Conservation (phyloP, 2,888 invertebrate genomes). For the Pocota personata region DNA sequence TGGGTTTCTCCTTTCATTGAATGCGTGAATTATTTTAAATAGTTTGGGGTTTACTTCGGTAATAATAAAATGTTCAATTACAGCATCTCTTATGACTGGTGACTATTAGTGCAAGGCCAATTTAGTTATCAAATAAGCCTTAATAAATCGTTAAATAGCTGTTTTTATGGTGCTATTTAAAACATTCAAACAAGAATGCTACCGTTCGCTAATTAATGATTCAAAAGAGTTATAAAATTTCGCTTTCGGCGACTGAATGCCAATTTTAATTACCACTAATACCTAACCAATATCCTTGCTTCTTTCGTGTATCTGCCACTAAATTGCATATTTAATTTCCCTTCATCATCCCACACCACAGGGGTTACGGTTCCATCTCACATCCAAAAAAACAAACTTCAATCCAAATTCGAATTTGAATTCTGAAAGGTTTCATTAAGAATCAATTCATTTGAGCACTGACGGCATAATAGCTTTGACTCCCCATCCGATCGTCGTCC, state of each 20-base stretch:
- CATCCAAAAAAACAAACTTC: slow-evolving; percentile 13
- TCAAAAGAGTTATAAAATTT: background rate
- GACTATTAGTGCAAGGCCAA: too few species aligned
- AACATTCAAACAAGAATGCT: background rate
- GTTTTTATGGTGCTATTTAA: too few species aligned
- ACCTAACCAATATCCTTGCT: background rate
- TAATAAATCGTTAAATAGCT: too few species aligned
- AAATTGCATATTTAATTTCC: background rate
- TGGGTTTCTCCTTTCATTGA: too few species aligned
- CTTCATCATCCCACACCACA: background rate
- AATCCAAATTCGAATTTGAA: slow-evolving; percentile 11
- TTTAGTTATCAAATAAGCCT: too few species aligned
- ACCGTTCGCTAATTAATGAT: background rate
- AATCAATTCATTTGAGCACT: slow-evolving; percentile 40
- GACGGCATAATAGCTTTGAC: slow-evolving; percentile 15
- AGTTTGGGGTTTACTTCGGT: too few species aligned
- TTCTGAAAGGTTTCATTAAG: slow-evolving; percentile 40
- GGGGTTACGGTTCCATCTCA: background rate
- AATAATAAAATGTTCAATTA: too few species aligned
- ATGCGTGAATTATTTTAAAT: too few species aligned
- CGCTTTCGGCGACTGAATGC: background rate
- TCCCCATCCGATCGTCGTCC: background rate
- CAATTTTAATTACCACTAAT: background rate
- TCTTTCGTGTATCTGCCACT: background rate
- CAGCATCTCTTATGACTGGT: too few species aligned